phyloP scores from a whole-genome alignment of 2,113 vertebrate genomes.

The Pheucticus melanocephalus region DNA sequence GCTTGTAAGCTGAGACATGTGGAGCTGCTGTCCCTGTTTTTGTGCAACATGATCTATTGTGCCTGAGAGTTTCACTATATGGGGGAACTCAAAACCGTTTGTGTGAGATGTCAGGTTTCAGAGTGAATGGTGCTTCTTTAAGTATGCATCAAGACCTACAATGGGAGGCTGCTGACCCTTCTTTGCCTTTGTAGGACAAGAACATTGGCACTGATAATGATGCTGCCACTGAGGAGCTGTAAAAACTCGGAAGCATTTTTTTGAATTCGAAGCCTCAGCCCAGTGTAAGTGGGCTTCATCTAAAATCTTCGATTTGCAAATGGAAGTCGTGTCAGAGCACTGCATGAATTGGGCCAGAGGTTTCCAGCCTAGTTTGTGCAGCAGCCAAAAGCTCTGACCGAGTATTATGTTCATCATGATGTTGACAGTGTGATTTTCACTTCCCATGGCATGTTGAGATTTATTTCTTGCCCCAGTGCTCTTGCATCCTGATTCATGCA shows the following conservation, averaged over 20 bases:
- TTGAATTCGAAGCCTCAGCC: background rate
- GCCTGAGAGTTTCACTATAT: background rate
- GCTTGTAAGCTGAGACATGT: slow-evolving; percentile 37
- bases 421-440: background rate
- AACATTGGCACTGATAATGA: background rate
- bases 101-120: slow-evolving; percentile 28
- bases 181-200: background rate
- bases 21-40: background rate
- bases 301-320: background rate
- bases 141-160: background rate
- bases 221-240: background rate
- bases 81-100: slow-evolving; percentile 29
- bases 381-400: background rate
- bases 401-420: background rate
- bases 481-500: background rate
- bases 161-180: background rate
- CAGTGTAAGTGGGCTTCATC: background rate
- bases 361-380: background rate
- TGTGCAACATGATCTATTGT: slow-evolving; percentile 30
- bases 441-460: background rate
- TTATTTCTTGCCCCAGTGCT: slow-evolving; percentile 29
- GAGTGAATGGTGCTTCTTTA: slow-evolving; percentile 4
- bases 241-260: background rate
- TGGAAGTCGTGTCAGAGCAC: background rate
- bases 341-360: background rate